A percentile compares a stretch with the other conserved stretches of the same genome.
phyloP scores from a whole-genome alignment of 2,797 vertebrate species.

The Harpagifer antarcticus region DNA sequence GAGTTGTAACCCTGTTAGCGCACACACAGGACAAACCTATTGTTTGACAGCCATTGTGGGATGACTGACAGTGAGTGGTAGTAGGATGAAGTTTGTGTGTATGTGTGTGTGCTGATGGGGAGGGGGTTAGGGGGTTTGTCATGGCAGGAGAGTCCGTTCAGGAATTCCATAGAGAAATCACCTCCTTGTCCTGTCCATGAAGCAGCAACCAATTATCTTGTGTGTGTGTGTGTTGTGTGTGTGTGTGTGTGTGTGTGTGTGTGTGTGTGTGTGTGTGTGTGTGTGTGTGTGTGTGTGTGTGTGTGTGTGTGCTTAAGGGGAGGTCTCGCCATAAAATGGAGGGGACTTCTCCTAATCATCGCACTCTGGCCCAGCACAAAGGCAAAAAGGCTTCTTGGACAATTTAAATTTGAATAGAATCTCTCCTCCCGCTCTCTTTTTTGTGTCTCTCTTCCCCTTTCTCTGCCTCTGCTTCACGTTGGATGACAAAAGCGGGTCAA shows the following conservation, averaged over 20 bases:
- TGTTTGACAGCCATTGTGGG: slow-evolving; percentile 78
- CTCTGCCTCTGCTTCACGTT: slow-evolving; percentile 42
- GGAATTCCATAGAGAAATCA: slow-evolving; percentile 82
- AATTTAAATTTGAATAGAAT: slow-evolving; percentile 86
- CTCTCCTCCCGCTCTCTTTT: slow-evolving; percentile 60
- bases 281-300: slow-evolving; percentile 35
- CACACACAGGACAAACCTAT: slow-evolving; percentile 53
- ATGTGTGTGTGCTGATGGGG: slow-evolving; percentile 31
- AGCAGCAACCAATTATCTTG: slow-evolving; percentile 80
- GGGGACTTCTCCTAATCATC: slow-evolving; percentile 84
- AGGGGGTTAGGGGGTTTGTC: slow-evolving; percentile 49
- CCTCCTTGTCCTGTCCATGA: slow-evolving; percentile 79
- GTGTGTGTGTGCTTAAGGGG: slow-evolving; percentile 44
- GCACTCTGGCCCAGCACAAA: slow-evolving; percentile 81
- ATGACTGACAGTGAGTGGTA: slow-evolving; percentile 81
- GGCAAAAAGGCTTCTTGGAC: slow-evolving; percentile 73
- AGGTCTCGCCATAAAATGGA: slow-evolving; percentile 73
- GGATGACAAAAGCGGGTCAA: slow-evolving; percentile 79
- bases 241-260: slow-evolving; percentile 42
- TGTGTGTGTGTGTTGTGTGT: slow-evolving; percentile 50
- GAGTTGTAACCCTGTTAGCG: slow-evolving; percentile 61
- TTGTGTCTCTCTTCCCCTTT: slow-evolving; percentile 50
- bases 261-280: slow-evolving; percentile 52
- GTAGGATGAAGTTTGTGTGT: slow-evolving; percentile 47
- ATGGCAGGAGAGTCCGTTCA: slow-evolving; percentile 65